These are phyloP conservation scores for Hoplodrina ambigua DNA, from an alignment of 2,888 invertebrate genomes.

Conservation along the genomic window DNA sequence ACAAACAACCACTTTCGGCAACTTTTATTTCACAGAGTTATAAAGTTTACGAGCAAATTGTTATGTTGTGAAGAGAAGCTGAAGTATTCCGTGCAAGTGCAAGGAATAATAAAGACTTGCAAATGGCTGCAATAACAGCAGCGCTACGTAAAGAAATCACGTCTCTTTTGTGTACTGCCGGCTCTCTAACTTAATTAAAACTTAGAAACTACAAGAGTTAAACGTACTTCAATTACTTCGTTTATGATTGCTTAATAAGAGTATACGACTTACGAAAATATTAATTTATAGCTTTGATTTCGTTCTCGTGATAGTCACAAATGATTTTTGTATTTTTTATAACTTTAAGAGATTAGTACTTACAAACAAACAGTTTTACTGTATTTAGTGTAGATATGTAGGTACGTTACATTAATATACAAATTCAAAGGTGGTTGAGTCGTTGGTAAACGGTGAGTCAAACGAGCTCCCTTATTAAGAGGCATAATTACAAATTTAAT, in stretches of 20 bases:
- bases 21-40: constrained; percentile 13
- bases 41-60: constrained; percentile 34
- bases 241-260: constrained; percentile 6
- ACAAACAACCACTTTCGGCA: not conserved
- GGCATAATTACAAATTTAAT: not conserved
- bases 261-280: no score
- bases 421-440: no score
- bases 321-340: no score
- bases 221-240: constrained; percentile 9
- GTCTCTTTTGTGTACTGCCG: constrained; percentile 36
- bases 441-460: no score
- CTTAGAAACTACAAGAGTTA: constrained; percentile 23
- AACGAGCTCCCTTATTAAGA: no score
- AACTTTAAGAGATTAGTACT: no score
- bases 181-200: constrained; percentile 44
- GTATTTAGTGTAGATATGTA: no score
- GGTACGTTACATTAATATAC: no score
- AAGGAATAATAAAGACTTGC: constrained; percentile 68
- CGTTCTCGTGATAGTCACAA: no score
- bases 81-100: constrained; percentile 56
- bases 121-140: constrained; percentile 67
- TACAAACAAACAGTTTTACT: no score
- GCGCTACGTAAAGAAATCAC: constrained; percentile 55
- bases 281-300: no score
- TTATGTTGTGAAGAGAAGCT: constrained; percentile 25